A percentile compares a stretch with the other conserved stretches of the same genome.
Evolutionary conservation across 1,140 invertebrate genomes (phyloP).

Genomic region (Lucilia cuprina): DNA sequence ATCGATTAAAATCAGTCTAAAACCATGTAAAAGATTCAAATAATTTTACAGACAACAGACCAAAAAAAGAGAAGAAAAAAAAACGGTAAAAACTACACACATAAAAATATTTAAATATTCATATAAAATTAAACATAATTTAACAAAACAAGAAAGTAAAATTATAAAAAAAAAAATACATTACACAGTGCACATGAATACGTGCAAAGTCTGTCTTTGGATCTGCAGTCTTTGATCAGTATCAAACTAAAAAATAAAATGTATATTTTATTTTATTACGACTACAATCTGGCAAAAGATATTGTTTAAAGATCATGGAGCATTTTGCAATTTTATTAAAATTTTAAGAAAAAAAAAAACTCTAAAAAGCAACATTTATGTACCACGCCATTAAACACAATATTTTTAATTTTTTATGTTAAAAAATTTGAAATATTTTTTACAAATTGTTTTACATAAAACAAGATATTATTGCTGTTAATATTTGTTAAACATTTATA

Average conservation of each 20-base stretch:
- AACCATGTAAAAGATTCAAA: not conserved
- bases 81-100: not conserved
- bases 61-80: not conserved
- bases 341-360: not conserved
- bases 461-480: not conserved
- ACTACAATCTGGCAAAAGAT: not conserved
- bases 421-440: not conserved
- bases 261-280: not conserved
- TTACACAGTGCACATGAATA: no score
- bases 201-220: no score
- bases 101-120: constrained; percentile 8
- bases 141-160: not conserved
- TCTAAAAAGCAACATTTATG: not conserved
- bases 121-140: constrained; percentile 5
- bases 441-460: not conserved
- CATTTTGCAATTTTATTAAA: not conserved
- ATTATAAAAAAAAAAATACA: no score
- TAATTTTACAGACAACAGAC: not conserved
- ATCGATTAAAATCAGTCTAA: not conserved
- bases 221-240: not conserved
- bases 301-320: not conserved
- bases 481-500: not conserved
- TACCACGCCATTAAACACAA: not conserved
- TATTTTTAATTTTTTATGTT: not conserved
- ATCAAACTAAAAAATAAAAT: not conserved